Percentiles rank a stretch among this genome's conserved stretches.
Conservation (phyloP, 1,140 invertebrate genomes). For the Ephestia elutella region DNA sequence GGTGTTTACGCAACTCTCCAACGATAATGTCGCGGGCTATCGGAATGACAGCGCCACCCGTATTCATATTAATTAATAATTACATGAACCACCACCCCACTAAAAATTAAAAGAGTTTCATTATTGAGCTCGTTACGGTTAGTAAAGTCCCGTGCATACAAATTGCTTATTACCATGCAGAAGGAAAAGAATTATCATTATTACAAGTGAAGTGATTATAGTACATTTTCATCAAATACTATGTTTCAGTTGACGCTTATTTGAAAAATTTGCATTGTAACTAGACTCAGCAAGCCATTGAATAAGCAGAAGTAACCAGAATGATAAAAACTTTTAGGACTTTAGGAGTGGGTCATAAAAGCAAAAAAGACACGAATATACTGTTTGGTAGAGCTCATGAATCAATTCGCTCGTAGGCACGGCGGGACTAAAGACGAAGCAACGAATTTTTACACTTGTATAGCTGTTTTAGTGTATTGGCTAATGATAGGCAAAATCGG, state of each 20-base stretch:
- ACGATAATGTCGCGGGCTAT: conserved; percentile 63
- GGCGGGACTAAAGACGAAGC: background rate
- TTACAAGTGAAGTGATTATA: conserved; percentile 8
- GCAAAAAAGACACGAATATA: conserved; percentile 36
- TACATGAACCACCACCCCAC: conserved; percentile 46
- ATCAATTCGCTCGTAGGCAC: conserved; percentile 42
- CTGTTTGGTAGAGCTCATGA: conserved; percentile 36
- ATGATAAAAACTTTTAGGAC: conserved; percentile 7
- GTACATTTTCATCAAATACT: conserved; percentile 1
- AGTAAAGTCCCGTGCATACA: conserved; percentile 52
- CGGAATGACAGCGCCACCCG: conserved; percentile 44
- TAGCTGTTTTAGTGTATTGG: background rate
- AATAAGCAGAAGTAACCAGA: too few species aligned
- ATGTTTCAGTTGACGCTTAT: background rate
- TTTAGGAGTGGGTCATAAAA: conserved; percentile 36
- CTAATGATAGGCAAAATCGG: background rate
- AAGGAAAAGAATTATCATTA: conserved; percentile 17
- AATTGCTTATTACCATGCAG: conserved; percentile 48
- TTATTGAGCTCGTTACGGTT: conserved; percentile 56
- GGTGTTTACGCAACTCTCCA: conserved; percentile 69
- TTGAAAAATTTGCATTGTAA: background rate
- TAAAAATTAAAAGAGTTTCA: conserved; percentile 65
- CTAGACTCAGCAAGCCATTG: too few species aligned
- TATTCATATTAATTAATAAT: conserved; percentile 67
- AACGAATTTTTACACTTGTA: background rate